Percentiles rank a stretch among this genome's conserved stretches.
These are phyloP conservation scores for Macrosoma leucophasiata DNA, from an alignment of 2,888 invertebrate genomes.

Conservation along the genomic window DNA sequence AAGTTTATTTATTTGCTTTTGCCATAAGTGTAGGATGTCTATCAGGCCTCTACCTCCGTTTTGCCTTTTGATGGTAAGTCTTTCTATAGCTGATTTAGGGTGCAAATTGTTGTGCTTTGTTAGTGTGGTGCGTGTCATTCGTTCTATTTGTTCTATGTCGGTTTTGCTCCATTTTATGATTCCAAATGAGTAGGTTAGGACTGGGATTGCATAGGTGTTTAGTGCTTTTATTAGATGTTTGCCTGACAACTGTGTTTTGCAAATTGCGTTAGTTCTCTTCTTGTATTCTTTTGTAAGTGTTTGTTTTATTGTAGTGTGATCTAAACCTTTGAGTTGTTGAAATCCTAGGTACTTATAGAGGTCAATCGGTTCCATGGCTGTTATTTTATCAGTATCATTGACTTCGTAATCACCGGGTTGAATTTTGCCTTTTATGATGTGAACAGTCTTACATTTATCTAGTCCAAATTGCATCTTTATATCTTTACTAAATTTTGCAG, in stretches of 20 bases:
- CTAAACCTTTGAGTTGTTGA: background rate
- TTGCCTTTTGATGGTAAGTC: background rate
- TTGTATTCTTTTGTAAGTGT: background rate
- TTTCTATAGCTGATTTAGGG: background rate
- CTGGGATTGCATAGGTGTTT: slow-evolving; percentile 7
- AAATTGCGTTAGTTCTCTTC: background rate
- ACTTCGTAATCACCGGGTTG: slow-evolving; percentile 1
- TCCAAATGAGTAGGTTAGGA: slow-evolving; percentile 10
- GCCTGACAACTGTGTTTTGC: background rate
- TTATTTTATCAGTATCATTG: background rate
- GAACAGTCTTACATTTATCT: slow-evolving; percentile 12
- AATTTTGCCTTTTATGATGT: slow-evolving; percentile 9
- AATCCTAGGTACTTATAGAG: background rate
- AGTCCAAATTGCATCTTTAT: slow-evolving; percentile 14
- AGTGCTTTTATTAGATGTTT: background rate
- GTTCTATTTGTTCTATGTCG: background rate
- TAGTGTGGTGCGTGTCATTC: background rate
- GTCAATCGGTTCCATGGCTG: too few relatives aligned
- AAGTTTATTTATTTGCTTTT: slow-evolving; percentile 5
- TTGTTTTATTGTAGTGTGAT: background rate
- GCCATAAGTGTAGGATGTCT: slow-evolving; percentile 10
- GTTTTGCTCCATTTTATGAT: slow-evolving; percentile 9
- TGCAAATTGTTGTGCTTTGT: background rate
- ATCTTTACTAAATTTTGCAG: slow-evolving; percentile 10
- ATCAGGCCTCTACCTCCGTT: slow-evolving; percentile 11